phyloP scores from a whole-genome alignment of 1,140 invertebrate species.

The Pemphigus obesinymphae region DNA sequence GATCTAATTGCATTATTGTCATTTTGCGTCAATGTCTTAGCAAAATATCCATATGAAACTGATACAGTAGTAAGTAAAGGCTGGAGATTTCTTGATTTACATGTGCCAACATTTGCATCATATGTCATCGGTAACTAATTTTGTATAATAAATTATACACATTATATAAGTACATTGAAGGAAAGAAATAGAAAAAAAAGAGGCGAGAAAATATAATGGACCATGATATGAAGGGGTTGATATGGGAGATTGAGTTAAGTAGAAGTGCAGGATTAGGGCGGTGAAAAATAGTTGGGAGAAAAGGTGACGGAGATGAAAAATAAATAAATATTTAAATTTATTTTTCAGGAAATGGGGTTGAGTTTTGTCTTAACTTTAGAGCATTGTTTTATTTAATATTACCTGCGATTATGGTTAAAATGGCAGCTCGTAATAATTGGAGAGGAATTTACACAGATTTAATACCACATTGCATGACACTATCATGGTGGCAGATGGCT shows the following conservation, averaged over 20 bases:
- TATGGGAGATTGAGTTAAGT: too few relatives aligned
- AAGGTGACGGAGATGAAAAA: too few relatives aligned
- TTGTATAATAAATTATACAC: neutral
- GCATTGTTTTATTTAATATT: conserved; percentile 72
- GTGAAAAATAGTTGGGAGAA: too few relatives aligned
- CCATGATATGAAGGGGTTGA: too few relatives aligned
- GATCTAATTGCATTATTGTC: conserved; percentile 70
- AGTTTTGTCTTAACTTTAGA: conserved; percentile 77
- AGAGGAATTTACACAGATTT: conserved; percentile 70
- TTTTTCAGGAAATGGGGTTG: conserved; percentile 62
- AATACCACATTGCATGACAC: conserved; percentile 77
- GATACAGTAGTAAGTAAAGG: conserved; percentile 72
- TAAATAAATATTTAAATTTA: too few relatives aligned
- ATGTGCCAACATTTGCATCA: conserved; percentile 70
- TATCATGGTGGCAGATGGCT: conserved; percentile 81
- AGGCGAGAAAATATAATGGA: too few relatives aligned
- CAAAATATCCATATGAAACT: conserved; percentile 78
- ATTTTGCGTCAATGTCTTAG: conserved; percentile 72
- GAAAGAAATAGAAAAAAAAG: too few relatives aligned
- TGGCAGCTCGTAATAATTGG: conserved; percentile 70
- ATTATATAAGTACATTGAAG: neutral
- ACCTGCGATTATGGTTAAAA: conserved; percentile 64
- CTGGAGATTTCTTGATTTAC: conserved; percentile 72
- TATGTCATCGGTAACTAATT: conserved; percentile 54
- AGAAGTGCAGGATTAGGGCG: too few relatives aligned